Evolutionary conservation across 1,140 invertebrate species (phyloP).

Genomic region (Aleiodes sp.): DNA sequence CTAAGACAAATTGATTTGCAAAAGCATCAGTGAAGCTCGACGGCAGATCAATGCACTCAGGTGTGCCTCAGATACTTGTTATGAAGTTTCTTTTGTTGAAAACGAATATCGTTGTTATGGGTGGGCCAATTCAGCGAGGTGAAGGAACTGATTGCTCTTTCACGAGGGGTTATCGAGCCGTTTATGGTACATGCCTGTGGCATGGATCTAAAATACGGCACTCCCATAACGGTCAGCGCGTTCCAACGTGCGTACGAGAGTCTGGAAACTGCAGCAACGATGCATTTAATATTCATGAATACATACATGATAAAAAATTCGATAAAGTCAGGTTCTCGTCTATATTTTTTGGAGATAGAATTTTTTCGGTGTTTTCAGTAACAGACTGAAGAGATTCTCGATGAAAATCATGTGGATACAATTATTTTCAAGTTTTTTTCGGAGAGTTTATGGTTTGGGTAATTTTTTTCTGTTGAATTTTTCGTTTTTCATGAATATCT

Average conservation of each 20-base stretch:
- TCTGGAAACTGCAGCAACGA: not conserved
- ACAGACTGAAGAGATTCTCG: no score
- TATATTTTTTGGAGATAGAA: no score
- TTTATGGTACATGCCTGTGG: not conserved
- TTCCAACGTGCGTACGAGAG: conserved; percentile 5
- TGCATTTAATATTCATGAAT: not conserved
- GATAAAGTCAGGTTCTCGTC: no score
- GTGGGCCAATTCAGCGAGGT: not conserved
- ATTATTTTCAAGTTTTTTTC: no score
- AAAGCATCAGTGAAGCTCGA: not conserved
- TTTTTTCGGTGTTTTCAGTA: no score
- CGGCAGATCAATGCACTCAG: not conserved
- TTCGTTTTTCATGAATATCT: no score
- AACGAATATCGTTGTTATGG: not conserved
- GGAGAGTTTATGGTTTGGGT: no score
- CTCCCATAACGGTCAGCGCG: conserved; percentile 10
- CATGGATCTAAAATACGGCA: conserved; percentile 9
- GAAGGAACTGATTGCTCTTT: not conserved
- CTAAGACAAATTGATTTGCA: not conserved
- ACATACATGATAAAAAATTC: no score
- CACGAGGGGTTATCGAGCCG: not conserved
- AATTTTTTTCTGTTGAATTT: no score
- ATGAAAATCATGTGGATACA: no score
- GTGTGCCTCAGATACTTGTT: no score
- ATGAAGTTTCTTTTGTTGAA: no score